These are phyloP conservation scores for Apamea epomidion DNA, from an alignment of 2,888 invertebrate genomes.

Conservation along the genomic window DNA sequence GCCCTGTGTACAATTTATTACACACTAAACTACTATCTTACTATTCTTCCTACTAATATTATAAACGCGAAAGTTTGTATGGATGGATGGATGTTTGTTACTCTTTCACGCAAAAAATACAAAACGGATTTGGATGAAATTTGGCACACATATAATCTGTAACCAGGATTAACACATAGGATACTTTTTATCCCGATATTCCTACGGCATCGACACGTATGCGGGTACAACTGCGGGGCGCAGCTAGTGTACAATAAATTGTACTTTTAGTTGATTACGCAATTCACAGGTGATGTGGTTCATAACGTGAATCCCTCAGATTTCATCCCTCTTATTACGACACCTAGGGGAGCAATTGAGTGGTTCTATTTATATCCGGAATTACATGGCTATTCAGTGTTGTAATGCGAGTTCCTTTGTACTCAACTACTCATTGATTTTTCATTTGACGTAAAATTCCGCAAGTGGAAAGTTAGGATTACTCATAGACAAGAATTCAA, in stretches of 20 bases:
- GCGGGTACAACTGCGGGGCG: too few species aligned
- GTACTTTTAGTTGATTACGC: not conserved
- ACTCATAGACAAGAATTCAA: not conserved
- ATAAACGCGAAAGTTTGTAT: too few species aligned
- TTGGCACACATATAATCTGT: too few species aligned
- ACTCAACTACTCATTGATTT: not conserved
- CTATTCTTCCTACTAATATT: too few species aligned
- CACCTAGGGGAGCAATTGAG: conserved; percentile 27
- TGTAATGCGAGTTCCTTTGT: not conserved
- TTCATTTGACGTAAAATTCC: conserved; percentile 2
- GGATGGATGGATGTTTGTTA: too few species aligned
- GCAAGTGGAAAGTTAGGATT: not conserved
- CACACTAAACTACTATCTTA: too few species aligned
- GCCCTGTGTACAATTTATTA: too few species aligned
- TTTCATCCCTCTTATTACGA: conserved; percentile 32
- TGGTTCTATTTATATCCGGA: conserved; percentile 29
- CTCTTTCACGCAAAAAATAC: too few species aligned
- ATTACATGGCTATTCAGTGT: conserved; percentile 8
- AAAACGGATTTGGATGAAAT: too few species aligned
- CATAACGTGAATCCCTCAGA: conserved; percentile 17
- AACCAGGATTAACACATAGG: too few species aligned
- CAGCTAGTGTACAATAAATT: not conserved
- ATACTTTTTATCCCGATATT: too few species aligned
- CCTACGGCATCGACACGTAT: too few species aligned
- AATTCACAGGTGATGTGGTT: conserved; percentile 24